A percentile compares a stretch with the other conserved stretches of the same genome.
These are phyloP conservation scores for Oophaga pumilio DNA, from an alignment of 2,113 vertebrate genomes.

Conservation along the genomic window DNA sequence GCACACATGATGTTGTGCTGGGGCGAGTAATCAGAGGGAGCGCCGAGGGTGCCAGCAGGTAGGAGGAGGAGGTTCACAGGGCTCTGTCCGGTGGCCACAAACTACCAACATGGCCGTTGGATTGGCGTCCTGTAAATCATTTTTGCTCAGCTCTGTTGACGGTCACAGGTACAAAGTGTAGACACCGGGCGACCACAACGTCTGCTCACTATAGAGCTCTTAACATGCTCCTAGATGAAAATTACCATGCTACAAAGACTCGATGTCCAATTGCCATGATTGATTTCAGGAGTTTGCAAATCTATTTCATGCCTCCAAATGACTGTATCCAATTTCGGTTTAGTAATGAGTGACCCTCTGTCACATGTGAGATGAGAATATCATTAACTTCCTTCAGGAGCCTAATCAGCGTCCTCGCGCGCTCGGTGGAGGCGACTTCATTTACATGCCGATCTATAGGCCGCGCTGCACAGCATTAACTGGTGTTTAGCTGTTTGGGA, in stretches of 20 bases:
- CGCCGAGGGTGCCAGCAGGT: no score
- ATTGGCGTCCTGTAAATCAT: no score
- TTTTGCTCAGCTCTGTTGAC: no score
- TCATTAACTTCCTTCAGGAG: slow-evolving; percentile 32
- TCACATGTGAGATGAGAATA: slow-evolving; percentile 22
- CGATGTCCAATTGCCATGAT: not conserved
- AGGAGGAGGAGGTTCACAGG: no score
- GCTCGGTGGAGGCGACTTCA: slow-evolving; percentile 21
- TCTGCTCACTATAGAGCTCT: not conserved
- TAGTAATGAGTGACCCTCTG: slow-evolving; percentile 46
- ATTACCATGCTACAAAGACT: not conserved
- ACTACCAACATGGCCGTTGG: no score
- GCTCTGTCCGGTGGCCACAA: no score
- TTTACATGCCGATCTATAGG: slow-evolving; percentile 32
- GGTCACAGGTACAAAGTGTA: not conserved
- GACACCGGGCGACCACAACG: not conserved
- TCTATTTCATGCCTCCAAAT: slow-evolving; percentile 52
- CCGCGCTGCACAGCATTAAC: slow-evolving; percentile 14
- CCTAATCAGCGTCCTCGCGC: slow-evolving; percentile 13
- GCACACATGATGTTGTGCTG: no score
- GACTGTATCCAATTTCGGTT: slow-evolving; percentile 47
- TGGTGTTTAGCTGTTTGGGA: slow-evolving; percentile 39
- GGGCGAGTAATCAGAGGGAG: no score
- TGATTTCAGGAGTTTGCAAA: slow-evolving; percentile 42
- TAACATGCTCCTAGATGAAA: not conserved